Conservation (phyloP, 2,113 vertebrate genomes). For the Podiceps cristatus region DNA sequence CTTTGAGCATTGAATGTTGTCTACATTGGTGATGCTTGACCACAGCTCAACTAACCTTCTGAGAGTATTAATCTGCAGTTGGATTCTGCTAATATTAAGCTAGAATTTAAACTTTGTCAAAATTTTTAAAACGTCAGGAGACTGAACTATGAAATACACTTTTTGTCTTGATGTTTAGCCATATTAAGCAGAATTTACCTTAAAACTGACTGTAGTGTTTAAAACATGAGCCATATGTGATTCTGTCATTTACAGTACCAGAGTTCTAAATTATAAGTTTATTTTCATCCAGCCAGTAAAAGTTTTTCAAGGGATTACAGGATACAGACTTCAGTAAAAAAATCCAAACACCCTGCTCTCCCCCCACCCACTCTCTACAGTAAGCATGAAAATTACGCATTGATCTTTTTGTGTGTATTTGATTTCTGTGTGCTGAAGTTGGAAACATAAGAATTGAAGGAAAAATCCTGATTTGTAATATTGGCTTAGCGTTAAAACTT, state of each 20-base stretch:
- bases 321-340: not conserved
- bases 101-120: not conserved
- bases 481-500: not conserved
- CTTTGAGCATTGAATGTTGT: not conserved
- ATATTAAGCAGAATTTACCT: not conserved
- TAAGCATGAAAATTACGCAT: not conserved
- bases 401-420: not conserved
- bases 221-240: not conserved
- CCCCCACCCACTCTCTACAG: not conserved
- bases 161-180: not conserved
- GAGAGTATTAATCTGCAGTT: not conserved
- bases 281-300: not conserved
- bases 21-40: not conserved
- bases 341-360: too few relatives aligned
- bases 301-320: not conserved
- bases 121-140: fast-evolving
- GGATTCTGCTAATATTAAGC: not conserved
- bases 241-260: not conserved
- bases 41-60: not conserved
- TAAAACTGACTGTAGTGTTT: not conserved
- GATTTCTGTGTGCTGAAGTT: not conserved
- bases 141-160: not conserved
- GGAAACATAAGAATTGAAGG: not conserved
- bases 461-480: not conserved
- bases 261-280: not conserved